phyloP scores from a whole-genome alignment of 2,797 vertebrate genomes.

The Decapterus maruadsi region DNA sequence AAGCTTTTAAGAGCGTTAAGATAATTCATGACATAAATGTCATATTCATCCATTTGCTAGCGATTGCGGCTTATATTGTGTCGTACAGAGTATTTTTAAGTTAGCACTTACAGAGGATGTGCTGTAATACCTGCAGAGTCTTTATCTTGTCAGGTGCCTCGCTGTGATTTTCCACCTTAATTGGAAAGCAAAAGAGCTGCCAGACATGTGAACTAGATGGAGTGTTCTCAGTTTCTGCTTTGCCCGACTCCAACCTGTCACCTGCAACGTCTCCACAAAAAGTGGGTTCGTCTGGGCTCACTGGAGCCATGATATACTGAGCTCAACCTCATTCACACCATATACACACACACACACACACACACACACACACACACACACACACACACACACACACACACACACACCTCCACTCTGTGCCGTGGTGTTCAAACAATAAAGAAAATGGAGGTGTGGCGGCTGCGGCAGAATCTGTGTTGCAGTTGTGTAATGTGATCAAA shows the following conservation, averaged over 20 bases:
- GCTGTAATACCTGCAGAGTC: constrained; percentile 5
- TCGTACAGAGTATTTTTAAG: constrained; percentile 30
- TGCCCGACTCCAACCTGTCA: constrained; percentile 41
- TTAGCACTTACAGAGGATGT: constrained; percentile 14
- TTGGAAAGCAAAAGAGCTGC: constrained; percentile 53
- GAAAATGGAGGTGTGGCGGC: neutral
- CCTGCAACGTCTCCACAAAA: constrained; percentile 7
- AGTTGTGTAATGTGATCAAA: neutral
- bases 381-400: too few species aligned
- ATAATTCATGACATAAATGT: constrained; percentile 38
- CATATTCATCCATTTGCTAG: constrained; percentile 20
- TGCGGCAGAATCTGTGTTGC: neutral
- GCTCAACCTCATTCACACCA: neutral
- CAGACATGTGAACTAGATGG: constrained; percentile 40
- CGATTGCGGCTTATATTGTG: constrained; percentile 17
- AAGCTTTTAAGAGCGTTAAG: constrained; percentile 15
- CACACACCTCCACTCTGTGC: neutral
- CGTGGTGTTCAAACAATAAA: constrained; percentile 18
- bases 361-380: neutral
- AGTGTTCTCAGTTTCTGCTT: constrained; percentile 24
- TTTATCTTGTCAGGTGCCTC: constrained; percentile 52
- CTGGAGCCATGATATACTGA: neutral
- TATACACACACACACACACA: too few species aligned
- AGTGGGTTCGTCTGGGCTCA: constrained; percentile 24
- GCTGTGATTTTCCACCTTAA: constrained; percentile 46